Evolutionary conservation across 2,113 vertebrate species (phyloP).

Genomic region (Eretmochelys imbricata): DNA sequence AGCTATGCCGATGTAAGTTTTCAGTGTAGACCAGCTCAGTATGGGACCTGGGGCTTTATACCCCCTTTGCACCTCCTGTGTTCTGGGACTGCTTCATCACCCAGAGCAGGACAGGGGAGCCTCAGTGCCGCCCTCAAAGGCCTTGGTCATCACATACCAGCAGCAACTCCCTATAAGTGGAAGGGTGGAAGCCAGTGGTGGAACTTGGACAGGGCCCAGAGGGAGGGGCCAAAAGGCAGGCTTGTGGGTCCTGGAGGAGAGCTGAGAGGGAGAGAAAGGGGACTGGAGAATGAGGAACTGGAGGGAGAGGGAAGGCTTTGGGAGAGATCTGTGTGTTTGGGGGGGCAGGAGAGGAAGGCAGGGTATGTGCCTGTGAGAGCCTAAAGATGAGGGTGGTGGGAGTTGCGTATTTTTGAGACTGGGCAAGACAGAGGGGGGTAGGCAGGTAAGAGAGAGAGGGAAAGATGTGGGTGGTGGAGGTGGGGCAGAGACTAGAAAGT

Average conservation of each 20-base stretch:
- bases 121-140: background rate
- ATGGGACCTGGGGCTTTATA: background rate
- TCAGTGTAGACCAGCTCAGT: no score
- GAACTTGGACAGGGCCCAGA: background rate
- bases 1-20: background rate
- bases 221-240: background rate
- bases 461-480: no score
- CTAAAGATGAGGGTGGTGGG: background rate
- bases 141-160: background rate
- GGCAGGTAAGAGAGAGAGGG: no score
- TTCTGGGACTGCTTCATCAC: background rate
- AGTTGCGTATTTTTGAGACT: fast-evolving
- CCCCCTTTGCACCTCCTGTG: background rate
- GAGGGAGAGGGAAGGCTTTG: no score
- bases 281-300: background rate
- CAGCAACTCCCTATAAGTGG: background rate
- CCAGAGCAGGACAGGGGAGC: background rate
- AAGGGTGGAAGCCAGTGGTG: background rate
- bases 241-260: background rate
- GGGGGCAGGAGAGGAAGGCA: background rate
- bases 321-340: background rate
- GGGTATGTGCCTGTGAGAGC: background rate
- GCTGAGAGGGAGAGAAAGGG: background rate
- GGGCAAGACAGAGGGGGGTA: no score
- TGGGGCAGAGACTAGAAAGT: no score